Base-by-base conservation (phyloP, 2,113 vertebrate species). In the Cisticola juncidis region DNA sequence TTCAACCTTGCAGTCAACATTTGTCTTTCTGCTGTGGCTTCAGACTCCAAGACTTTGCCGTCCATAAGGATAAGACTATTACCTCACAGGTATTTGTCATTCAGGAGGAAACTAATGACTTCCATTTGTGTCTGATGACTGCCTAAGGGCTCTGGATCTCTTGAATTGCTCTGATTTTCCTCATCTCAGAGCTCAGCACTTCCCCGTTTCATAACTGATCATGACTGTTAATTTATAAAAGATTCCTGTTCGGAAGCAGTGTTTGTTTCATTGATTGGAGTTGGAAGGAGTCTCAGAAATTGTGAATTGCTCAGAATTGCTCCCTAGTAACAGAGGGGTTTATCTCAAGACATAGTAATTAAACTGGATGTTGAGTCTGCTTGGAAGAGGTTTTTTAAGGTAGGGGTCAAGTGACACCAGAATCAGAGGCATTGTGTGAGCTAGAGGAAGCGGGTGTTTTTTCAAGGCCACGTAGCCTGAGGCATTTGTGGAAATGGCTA, bases 401-500 rank as follows among this genome's bases (percentile, higher is more conserved):
- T 95, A 91, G 81, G 72, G 83, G 91, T 96, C 94, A 90, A 91
- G 83, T 44, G 22, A 81, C 91, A 90, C 71, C 50, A 88, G 88
- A 81, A 83, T 94, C 76, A 68, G 57, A 93, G 54, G 54, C 64
- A 92, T 97, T 97, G 87, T 95, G 87, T 95, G 94, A 96, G 58
- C 64, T 80, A 76, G 95, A 95, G 94, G 92, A 94, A 97, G 60
- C 0, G 5, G 50, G 78, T 81, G 86, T 94, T 88, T 96, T 94
- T 94, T 95, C 95, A 98, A 96, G 82, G 90, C 94, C 95, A 72
- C 11, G 4, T 93, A 86, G 81, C 92, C 77, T 82, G 73, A 94
- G 83, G 88, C 90, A 33, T 86, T 96, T 91, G 61, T 98, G 97
- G 95, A 98, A 97, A 96, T 76, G 72, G 95, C 90, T 96, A 97